Conservation (phyloP, 1,140 invertebrate species). For the Atta colombica region DNA sequence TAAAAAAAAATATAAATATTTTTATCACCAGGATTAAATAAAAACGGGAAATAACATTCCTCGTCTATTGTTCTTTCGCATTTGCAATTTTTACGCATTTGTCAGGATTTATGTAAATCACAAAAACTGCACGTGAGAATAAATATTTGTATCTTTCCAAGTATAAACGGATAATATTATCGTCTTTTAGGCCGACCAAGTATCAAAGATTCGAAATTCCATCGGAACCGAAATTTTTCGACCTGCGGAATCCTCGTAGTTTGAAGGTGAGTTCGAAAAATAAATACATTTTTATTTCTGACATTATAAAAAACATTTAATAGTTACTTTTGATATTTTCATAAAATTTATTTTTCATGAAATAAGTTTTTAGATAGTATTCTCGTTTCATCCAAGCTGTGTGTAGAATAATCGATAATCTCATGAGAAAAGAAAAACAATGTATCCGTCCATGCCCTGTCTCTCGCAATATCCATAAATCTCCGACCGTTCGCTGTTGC, state of each 20-base stretch:
- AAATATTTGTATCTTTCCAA: neutral
- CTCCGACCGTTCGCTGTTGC: neutral
- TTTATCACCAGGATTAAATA: neutral
- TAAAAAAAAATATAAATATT: slow-evolving; percentile 3
- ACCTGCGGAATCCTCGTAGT: slow-evolving; percentile 83
- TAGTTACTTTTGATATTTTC: slow-evolving; percentile 25
- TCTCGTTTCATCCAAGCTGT: neutral
- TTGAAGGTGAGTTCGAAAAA: slow-evolving; percentile 82
- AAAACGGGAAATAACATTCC: neutral
- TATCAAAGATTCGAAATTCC: slow-evolving; percentile 83
- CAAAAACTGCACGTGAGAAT: neutral
- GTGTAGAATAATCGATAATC: slow-evolving; percentile 29
- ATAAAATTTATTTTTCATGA: neutral
- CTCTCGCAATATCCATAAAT: slow-evolving; percentile 12
- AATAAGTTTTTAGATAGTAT: neutral
- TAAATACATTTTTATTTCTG: neutral
- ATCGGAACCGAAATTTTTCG: slow-evolving; percentile 78
- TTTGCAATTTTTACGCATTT: neutral
- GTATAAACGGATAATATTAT: neutral
- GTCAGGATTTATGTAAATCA: neutral
- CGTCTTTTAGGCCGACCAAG: slow-evolving; percentile 81
- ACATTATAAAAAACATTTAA: neutral
- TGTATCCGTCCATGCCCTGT: neutral
- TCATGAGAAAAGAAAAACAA: slow-evolving; percentile 12
- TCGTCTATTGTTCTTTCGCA: neutral